Evolutionary conservation across 2,113 vertebrate species (phyloP).

Genomic region (Engraulis encrasicolus): DNA sequence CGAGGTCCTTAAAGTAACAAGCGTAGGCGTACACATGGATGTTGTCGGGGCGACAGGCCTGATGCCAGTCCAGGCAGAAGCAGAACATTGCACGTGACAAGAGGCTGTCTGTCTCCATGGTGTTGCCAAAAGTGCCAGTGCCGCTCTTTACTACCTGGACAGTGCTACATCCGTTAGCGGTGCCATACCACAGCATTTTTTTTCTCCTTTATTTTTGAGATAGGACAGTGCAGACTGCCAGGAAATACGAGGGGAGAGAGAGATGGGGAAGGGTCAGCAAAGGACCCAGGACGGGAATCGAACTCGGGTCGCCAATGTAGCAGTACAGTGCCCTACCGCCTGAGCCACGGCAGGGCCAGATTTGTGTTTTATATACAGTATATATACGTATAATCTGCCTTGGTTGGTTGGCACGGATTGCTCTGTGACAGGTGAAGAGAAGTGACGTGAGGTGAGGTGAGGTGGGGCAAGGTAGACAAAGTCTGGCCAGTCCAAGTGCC

Average conservation of each 20-base stretch:
- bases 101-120: neutral
- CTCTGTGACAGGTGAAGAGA: neutral
- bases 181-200: neutral
- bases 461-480: too few species aligned
- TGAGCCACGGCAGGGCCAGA: too few species aligned
- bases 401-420: neutral
- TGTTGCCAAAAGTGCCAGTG: neutral
- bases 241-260: too few species aligned
- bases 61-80: neutral
- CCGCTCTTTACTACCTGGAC: neutral
- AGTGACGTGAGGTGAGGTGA: too few species aligned
- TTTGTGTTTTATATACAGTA: too few species aligned
- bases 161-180: neutral
- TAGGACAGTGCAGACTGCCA: too few species aligned
- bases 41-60: neutral
- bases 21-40: neutral
- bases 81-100: neutral
- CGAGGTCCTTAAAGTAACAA: neutral
- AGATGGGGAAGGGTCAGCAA: too few species aligned
- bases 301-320: too few species aligned
- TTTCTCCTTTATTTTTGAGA: too few species aligned
- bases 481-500: too few species aligned
- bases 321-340: too few species aligned
- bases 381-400: neutral
- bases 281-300: too few species aligned